Conservation (phyloP, 2,888 invertebrate genomes). For the Himalopsyche tibetana region DNA sequence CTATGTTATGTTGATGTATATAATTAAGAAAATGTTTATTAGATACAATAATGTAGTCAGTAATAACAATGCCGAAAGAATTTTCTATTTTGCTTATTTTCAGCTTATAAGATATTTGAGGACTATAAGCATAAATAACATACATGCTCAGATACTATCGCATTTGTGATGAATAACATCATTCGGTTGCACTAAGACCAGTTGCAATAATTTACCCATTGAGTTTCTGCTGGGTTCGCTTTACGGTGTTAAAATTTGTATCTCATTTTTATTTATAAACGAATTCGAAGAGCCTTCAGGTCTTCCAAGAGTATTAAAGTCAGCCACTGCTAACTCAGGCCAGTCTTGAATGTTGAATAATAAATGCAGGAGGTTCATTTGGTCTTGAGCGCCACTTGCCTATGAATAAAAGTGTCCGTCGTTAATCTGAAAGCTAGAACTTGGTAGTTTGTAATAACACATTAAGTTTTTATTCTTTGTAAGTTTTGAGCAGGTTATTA, state of each 20-base stretch:
- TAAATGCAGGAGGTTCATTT: not conserved
- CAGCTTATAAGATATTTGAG: too few species aligned
- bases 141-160: too few species aligned
- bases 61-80: too few species aligned
- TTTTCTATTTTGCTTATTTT: too few species aligned
- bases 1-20: too few species aligned
- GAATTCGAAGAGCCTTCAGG: not conserved
- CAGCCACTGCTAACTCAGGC: not conserved
- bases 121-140: too few species aligned
- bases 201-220: too few species aligned
- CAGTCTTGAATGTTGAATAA: not conserved
- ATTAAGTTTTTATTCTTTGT: not conserved
- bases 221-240: not conserved
- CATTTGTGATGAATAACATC: too few species aligned
- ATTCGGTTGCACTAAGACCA: too few species aligned
- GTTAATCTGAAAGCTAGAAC: not conserved
- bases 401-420: not conserved
- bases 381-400: not conserved
- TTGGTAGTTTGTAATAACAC: not conserved
- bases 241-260: not conserved
- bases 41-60: too few species aligned
- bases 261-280: slow-evolving; percentile 7
- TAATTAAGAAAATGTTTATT: too few species aligned
- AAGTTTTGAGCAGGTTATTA: too few species aligned
- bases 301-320: not conserved